Base-by-base conservation (phyloP, 2,797 vertebrate species). In the Meriones psammophilus region DNA sequence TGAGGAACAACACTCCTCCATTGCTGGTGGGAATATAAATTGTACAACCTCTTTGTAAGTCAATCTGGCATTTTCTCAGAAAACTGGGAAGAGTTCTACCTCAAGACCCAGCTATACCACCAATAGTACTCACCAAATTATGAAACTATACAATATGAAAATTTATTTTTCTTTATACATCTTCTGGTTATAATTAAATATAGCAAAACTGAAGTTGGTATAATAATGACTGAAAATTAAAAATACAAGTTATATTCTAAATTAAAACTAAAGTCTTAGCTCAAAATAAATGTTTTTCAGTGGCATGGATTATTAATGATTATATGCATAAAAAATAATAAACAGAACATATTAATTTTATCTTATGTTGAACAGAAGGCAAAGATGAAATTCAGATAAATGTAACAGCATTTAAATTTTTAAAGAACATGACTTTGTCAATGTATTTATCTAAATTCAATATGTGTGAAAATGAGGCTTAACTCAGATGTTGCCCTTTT, bases 311-410 rank as follows among this genome's bases (percentile, higher is more conserved):
- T 89, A 81, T 77, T 74, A 88, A 56, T 83, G 10, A 4, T 81
- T 86, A 79, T 50, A 89, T 85, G 58, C 3, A 79, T 95, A 17
- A 80, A n/a, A 89, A 85, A 64, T 26, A 7, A 89, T 33, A 50
- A 91, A 78, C 74, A 81, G 13, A 20, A 90, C 17, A 36, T 39
- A 46, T 39, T 86, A 86, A 69, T 20, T 22, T 68, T 58, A 69
- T 54, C 28, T 89, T 64, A 68, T 8, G 8, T 24, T 88, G 2
- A 85, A 58, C 24, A 88, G 2, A 58, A 0, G 17, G 64, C 50
- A 62, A 88, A 64, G 24, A 30, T 86, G 2, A 68, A 87, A 89
- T 77, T 64, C 54, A 86, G 22, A 26, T 58, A 84, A 74, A 10
- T 68, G 3, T 33, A 68, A 74, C 5, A 42, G 42, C 42, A 89